Evolutionary conservation across 2,888 invertebrate genomes (phyloP), one percentile per base, ranked within the genome.

Genomic region (Auanema freiburgensis): DNA sequence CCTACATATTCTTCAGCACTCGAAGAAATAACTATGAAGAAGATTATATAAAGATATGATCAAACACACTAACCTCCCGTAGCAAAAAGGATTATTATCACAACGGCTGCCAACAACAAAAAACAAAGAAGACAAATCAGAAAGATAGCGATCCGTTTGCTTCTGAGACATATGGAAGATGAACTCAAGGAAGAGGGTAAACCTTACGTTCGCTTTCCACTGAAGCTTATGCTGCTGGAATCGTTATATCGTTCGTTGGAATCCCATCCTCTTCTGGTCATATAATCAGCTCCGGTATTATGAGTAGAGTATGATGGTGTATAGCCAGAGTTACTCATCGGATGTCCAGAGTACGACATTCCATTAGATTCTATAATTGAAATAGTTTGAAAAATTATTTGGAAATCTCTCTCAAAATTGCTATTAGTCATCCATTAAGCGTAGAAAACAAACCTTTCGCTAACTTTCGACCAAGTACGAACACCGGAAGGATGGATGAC

Each of bases 21-120:
- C 41, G 40, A 61, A n/a, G 53, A n/a, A 24, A 16, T n/a, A 52
- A 52, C 53, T 16, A 11, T 51, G 8, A 25, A 18, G 25, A 16
- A 21, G 18, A 24, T 24, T 52, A 49, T 50, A 8, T 14, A 55
- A n/a, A 44, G 55, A 8, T 14, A 54, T 25, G 14, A 33, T 33
- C 33, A 33, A 46, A n/a, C n/a, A n/a, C n/a, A n/a, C n/a, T n/a
- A n/a, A 67, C 70, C 74, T 65, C 75, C 75, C 11, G 63, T 54
- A 21, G 71, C 68, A 57, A 75, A 75, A 1, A 75, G 60, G 33
- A 75, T 71, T 11, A 75, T 75, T 12, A 75, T 69, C 5, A 75
- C 68, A 33, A 75, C 66, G 12, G 75, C 75, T 43, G 71, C 66
- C n/a, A 72, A 54, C n/a, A 75, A 65, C 5, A 75, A 49, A 11